phyloP scores from a whole-genome alignment of 2,888 invertebrate genomes.

The Caenorhabditis uteleia region DNA sequence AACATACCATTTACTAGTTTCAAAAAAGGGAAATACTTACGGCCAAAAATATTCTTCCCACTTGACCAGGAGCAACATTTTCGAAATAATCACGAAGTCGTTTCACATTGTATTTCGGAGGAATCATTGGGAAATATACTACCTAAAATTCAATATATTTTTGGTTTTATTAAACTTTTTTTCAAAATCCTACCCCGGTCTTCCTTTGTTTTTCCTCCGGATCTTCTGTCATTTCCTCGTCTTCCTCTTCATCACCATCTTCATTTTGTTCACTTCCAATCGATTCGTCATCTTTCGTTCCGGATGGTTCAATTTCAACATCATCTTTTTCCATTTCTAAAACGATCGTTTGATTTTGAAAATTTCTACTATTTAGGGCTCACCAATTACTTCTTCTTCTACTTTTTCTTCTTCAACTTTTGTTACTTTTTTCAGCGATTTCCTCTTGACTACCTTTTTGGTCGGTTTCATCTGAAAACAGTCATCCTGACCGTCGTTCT shows the following conservation, averaged over 20 bases:
- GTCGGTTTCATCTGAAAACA: too few species aligned
- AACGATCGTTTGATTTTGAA: too few species aligned
- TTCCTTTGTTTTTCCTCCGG: conserved; percentile 46
- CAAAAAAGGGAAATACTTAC: conserved; percentile 30
- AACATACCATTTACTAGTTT: not conserved
- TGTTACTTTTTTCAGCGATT: conserved; percentile 1
- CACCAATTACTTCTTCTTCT: conserved; percentile 7
- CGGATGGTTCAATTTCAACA: conserved; percentile 3
- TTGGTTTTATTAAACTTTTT: not conserved
- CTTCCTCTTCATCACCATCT: conserved; percentile 8
- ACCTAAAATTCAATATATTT: conserved; percentile 40
- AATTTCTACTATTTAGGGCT: not conserved
- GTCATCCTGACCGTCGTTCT: too few species aligned
- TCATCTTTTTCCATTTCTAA: conserved; percentile 11
- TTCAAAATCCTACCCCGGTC: conserved; percentile 27
- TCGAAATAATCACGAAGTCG: conserved; percentile 56
- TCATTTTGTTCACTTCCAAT: conserved; percentile 8
- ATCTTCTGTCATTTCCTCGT: conserved; percentile 19
- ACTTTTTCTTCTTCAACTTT: conserved; percentile 8
- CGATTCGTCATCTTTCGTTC: conserved; percentile 5
- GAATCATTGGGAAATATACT: conserved; percentile 63
- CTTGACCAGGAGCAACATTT: conserved; percentile 49
- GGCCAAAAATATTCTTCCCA: conserved; percentile 61
- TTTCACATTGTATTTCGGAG: conserved; percentile 58
- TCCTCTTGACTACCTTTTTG: too few species aligned